phyloP scores from a whole-genome alignment of 1,140 invertebrate genomes.

The Apis mellifera region Amel_HAv3.1 CM009946.2:3060501-3061000 shows the following conservation, averaged over 20 bases:
- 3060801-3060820: not conserved
- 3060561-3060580: constrained; percentile 9
- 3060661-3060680: constrained; percentile 9
- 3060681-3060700: constrained; percentile 48
- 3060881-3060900: constrained; percentile 36
- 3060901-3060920: not conserved
- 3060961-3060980: not conserved
- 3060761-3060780: constrained; percentile 16
- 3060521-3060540: constrained; percentile 61
- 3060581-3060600: not conserved
- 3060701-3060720: constrained; percentile 55
- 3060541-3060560: constrained; percentile 52
- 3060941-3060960: not conserved
- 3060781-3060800: constrained; percentile 14
- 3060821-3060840: constrained; percentile 66
- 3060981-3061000: too few relatives aligned
- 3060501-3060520: constrained; percentile 30
- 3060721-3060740: constrained; percentile 65
- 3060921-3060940: not conserved
- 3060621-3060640: not conserved
- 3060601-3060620: not conserved
- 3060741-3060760: constrained; percentile 20
- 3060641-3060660: not conserved
- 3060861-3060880: constrained; percentile 49
- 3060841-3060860: constrained; percentile 68